A percentile compares a stretch with the other conserved stretches of the same genome.
phyloP scores from a whole-genome alignment of 2,113 vertebrate species.

The Poeciliopsis occidentalis region DNA sequence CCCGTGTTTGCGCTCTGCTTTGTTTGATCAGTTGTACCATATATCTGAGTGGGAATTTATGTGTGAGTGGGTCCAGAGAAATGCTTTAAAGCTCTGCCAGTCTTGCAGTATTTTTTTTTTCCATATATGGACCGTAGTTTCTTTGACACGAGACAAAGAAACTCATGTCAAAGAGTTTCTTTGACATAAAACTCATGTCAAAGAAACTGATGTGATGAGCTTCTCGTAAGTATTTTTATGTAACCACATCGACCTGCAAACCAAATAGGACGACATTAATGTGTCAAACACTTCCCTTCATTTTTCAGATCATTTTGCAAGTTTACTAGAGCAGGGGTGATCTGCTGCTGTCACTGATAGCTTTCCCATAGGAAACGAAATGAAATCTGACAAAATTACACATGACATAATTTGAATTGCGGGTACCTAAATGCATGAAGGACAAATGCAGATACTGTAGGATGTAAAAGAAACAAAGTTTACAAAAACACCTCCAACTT shows the following conservation, averaged over 20 bases:
- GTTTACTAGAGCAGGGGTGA: background rate
- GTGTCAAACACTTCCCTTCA: background rate
- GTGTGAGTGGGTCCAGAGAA: background rate
- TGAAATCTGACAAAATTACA: background rate
- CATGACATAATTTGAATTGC: background rate
- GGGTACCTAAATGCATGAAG: background rate
- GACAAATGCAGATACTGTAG: background rate
- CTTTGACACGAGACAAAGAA: too few species aligned
- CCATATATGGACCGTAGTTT: background rate
- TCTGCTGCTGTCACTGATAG: background rate
- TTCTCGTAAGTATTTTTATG: slow-evolving; percentile 5
- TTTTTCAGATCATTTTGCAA: background rate
- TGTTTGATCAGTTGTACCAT: background rate
- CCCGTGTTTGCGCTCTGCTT: slow-evolving; percentile 15
- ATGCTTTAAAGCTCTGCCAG: slow-evolving; percentile 1
- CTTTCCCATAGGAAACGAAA: background rate
- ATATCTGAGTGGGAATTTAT: background rate
- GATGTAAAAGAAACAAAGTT: background rate
- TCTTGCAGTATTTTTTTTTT: background rate
- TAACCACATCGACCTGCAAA: slow-evolving; percentile 21
- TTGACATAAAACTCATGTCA: too few species aligned
- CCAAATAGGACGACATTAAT: background rate
- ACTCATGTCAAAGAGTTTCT: too few species aligned
- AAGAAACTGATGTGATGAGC: too few species aligned
- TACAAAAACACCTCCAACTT: background rate